Conservation (phyloP, 2,797 vertebrate species). For the Picus viridis region DNA sequence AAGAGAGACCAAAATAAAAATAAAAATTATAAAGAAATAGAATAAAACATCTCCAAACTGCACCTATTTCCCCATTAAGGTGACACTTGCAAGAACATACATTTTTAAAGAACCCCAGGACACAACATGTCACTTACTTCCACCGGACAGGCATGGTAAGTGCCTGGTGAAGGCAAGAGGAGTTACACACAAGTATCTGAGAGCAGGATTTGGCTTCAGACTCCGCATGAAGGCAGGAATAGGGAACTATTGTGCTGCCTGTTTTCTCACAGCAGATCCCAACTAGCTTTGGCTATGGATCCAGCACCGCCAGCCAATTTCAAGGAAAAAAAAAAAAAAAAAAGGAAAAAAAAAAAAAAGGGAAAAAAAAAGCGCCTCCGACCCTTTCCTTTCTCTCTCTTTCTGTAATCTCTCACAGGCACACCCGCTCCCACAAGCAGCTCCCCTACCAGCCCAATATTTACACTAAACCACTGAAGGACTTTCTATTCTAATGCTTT, state of each 20-base stretch:
- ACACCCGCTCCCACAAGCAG: conserved; percentile 67
- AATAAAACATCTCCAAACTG: neutral
- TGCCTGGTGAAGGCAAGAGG: conserved; percentile 45
- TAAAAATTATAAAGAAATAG: neutral
- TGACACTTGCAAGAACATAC: neutral
- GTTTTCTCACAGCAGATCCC: conserved; percentile 68
- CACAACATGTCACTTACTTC: conserved; percentile 2
- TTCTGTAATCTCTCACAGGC: conserved; percentile 70
- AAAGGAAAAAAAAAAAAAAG: neutral
- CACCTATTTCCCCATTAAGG: neutral
- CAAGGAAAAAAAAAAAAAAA: conserved; percentile 1
- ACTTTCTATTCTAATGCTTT: conserved; percentile 73
- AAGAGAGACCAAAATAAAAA: neutral
- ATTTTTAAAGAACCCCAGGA: neutral
- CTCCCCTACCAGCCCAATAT: conserved; percentile 72
- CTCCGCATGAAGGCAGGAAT: conserved; percentile 20
- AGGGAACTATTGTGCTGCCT: conserved; percentile 57
- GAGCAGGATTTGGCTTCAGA: conserved; percentile 57
- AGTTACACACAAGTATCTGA: conserved; percentile 49
- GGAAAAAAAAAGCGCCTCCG: conserved; percentile 54
- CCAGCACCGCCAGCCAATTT: conserved; percentile 60
- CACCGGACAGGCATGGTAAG: conserved; percentile 29
- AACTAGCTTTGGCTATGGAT: conserved; percentile 63
- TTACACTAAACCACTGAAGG: conserved; percentile 74
- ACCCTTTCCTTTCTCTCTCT: conserved; percentile 72